phyloP scores from a whole-genome alignment of 2,113 vertebrate genomes.

The Neodontobutis hainanensis region DNA sequence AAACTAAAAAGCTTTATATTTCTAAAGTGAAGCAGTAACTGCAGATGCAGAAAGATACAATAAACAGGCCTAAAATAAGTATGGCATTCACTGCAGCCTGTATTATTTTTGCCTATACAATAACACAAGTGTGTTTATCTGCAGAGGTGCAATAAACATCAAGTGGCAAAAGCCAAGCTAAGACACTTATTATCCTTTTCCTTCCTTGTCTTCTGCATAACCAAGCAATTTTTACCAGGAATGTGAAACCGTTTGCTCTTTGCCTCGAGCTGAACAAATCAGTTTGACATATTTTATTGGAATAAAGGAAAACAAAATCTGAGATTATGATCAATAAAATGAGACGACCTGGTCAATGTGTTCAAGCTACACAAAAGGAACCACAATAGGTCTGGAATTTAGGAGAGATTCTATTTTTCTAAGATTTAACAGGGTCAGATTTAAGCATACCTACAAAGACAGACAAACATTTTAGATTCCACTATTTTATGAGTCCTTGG shows the following conservation, averaged over 20 bases:
- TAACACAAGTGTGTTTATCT: no score
- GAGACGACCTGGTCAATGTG: slow-evolving; percentile 10
- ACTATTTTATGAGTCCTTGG: slow-evolving; percentile 1
- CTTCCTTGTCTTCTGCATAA: slow-evolving; percentile 67
- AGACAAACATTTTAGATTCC: slow-evolving; percentile 32
- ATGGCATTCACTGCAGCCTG: slow-evolving; percentile 3
- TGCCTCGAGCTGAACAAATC: slow-evolving; percentile 20
- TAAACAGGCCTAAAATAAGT: slow-evolving; percentile 31
- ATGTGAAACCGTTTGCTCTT: slow-evolving; percentile 49
- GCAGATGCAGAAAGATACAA: neutral
- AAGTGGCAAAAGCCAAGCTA: neutral
- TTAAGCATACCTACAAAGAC: slow-evolving; percentile 1
- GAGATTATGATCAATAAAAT: slow-evolving; percentile 19
- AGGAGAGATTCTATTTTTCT: neutral
- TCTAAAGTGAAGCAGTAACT: neutral
- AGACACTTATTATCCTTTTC: slow-evolving; percentile 38
- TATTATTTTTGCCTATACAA: slow-evolving; percentile 2
- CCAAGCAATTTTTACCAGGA: slow-evolving; percentile 58
- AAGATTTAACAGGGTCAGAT: slow-evolving; percentile 27
- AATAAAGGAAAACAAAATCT: slow-evolving; percentile 38
- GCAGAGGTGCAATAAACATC: no score
- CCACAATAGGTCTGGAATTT: slow-evolving; percentile 16
- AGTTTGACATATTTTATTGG: slow-evolving; percentile 38
- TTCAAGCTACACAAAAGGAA: slow-evolving; percentile 27
- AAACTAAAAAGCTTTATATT: neutral